These are phyloP conservation scores for Gymnobelideus leadbeateri DNA, from an alignment of 2,113 vertebrate genomes.

Conservation along the genomic window DNA sequence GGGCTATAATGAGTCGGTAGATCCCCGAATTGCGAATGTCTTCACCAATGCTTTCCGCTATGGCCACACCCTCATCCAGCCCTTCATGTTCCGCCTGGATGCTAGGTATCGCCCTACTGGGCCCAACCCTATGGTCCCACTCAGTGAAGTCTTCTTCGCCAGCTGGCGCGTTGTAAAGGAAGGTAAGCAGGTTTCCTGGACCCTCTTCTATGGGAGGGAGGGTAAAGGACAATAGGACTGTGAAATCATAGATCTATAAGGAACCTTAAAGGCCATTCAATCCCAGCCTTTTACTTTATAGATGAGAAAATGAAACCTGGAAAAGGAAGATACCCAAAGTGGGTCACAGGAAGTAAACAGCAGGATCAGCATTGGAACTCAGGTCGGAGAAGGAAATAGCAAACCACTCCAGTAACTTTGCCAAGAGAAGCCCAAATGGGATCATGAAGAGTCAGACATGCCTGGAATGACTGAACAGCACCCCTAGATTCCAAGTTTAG, in stretches of 20 bases:
- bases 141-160: constrained; percentile 88
- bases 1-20: constrained; percentile 84
- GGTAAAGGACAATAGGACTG: not conserved
- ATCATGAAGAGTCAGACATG: not conserved
- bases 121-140: constrained; percentile 82
- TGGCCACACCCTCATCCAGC: constrained; percentile 90
- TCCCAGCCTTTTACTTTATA: not conserved
- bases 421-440: not conserved
- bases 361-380: not conserved
- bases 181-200: constrained; percentile 80
- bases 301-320: not conserved
- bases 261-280: not conserved
- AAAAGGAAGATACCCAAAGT: not conserved
- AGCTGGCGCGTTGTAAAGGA: constrained; percentile 91
- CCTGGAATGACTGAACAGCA: not conserved
- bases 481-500: not conserved
- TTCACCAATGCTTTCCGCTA: constrained; percentile 94
- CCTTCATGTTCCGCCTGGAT: constrained; percentile 85
- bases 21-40: constrained; percentile 89
- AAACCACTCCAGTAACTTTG: not conserved
- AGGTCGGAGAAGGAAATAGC: not conserved
- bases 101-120: constrained; percentile 76
- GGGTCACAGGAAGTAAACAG: not conserved
- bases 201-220: not conserved
- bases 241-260: not conserved